These are phyloP conservation scores for Myoxocephalus aenaeus DNA, from an alignment of 2,797 vertebrate genomes.

Conservation along the genomic window DNA sequence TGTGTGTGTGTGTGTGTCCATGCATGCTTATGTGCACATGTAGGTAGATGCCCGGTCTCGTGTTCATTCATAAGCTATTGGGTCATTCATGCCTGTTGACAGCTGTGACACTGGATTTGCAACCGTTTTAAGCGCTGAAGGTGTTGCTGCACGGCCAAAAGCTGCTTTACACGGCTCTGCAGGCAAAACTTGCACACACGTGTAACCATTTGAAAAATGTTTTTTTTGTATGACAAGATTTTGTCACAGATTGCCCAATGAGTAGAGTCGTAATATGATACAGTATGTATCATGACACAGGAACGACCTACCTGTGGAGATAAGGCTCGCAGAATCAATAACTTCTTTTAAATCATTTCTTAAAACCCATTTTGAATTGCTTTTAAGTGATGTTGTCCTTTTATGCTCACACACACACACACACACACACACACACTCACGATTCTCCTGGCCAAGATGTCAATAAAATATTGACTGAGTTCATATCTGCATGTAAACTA, in stretches of 20 bases:
- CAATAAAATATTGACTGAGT: not conserved
- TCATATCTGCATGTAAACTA: not conserved
- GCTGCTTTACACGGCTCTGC: conserved; percentile 28
- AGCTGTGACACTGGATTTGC: conserved; percentile 24
- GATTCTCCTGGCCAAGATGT: too few species aligned
- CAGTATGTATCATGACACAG: not conserved
- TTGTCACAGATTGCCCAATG: not conserved
- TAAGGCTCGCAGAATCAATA: too few species aligned
- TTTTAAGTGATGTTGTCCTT: too few species aligned
- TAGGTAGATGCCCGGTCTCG: conserved; percentile 18
- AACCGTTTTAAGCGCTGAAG: conserved; percentile 28
- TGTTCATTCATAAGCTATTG: conserved; percentile 59
- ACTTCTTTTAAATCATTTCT: too few species aligned
- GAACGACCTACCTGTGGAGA: too few species aligned
- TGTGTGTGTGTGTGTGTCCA: conserved; percentile 7
- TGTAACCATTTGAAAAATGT: not conserved
- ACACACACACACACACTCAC: not conserved
- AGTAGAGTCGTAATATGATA: not conserved
- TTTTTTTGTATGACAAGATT: not conserved
- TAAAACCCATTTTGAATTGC: too few species aligned
- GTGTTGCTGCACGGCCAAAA: conserved; percentile 39
- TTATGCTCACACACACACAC: too few species aligned
- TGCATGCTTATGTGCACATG: conserved; percentile 20
- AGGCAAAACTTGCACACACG: not conserved
- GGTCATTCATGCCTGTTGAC: conserved; percentile 58